A percentile compares a stretch with the other conserved stretches of the same genome.
Conservation (phyloP, 2,797 vertebrate genomes). For the Trachurus trachurus region DNA sequence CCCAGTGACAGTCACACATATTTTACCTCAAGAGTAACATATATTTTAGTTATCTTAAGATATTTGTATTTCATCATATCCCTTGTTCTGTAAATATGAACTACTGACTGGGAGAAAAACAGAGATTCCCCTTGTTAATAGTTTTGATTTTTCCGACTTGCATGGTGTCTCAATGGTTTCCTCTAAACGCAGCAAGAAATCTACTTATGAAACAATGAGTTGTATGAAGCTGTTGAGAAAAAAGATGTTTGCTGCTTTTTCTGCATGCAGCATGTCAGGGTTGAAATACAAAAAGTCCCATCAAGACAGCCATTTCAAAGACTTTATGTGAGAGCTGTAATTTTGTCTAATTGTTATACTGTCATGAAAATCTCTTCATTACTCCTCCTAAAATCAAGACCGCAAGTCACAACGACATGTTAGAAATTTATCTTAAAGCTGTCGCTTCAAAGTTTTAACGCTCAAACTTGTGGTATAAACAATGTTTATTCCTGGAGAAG, state of each 20-base stretch:
- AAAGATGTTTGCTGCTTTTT: not conserved
- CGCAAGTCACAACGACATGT: slow-evolving; percentile 14
- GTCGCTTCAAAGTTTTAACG: slow-evolving; percentile 50
- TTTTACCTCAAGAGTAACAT: not conserved
- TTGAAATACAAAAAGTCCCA: not conserved
- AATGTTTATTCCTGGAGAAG: slow-evolving; percentile 46
- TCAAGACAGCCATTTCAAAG: not conserved
- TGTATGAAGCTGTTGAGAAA: not conserved
- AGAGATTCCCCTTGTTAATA: too few relatives aligned
- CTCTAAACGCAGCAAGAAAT: slow-evolving; percentile 16
- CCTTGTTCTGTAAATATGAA: slow-evolving; percentile 45
- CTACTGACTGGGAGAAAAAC: slow-evolving; percentile 25
- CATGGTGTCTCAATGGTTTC: not conserved
- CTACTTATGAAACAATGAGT: not conserved
- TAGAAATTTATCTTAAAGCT: slow-evolving; percentile 25
- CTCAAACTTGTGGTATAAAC: slow-evolving; percentile 48
- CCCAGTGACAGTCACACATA: not conserved
- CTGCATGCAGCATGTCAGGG: not conserved
- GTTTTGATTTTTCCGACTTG: too few relatives aligned
- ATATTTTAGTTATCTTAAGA: not conserved
- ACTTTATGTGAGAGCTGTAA: not conserved
- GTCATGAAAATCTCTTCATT: not conserved
- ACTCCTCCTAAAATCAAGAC: not conserved
- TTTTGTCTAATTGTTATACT: not conserved
- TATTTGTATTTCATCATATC: slow-evolving; percentile 9